Conservation (phyloP, 1,140 invertebrate genomes). For the Palaemon carinicauda region DNA sequence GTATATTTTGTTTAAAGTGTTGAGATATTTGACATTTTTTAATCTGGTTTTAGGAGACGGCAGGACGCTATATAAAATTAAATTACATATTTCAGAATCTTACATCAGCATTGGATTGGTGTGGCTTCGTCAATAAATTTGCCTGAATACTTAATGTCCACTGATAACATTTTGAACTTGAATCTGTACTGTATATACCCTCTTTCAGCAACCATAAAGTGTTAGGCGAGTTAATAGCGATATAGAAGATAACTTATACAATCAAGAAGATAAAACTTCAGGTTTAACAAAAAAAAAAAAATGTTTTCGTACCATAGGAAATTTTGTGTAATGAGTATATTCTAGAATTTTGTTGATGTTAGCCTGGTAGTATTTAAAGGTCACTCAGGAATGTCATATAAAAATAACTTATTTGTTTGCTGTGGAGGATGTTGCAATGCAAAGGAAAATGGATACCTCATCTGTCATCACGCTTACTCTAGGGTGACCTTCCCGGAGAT, state of each 20-base stretch:
- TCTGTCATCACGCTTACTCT: too few species aligned
- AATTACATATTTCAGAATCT: too few species aligned
- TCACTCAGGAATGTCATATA: conserved; percentile 28
- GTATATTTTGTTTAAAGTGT: too few species aligned
- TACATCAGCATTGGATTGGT: too few species aligned
- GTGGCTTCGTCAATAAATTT: too few species aligned
- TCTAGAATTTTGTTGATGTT: conserved; percentile 13
- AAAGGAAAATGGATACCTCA: too few species aligned
- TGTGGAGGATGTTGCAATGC: too few species aligned
- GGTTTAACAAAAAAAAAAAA: not conserved
- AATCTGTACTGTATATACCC: not conserved
- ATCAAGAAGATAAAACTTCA: conserved; percentile 22
- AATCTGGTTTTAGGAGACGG: too few species aligned
- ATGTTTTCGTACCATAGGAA: conserved; percentile 11
- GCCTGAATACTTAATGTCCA: not conserved
- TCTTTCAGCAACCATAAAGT: not conserved
- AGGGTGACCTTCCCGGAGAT: too few species aligned
- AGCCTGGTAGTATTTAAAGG: conserved; percentile 27
- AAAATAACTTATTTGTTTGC: not conserved
- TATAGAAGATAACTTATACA: conserved; percentile 4
- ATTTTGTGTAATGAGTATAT: too few species aligned
- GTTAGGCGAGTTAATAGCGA: not conserved
- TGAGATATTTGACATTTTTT: too few species aligned
- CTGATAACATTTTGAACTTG: not conserved
- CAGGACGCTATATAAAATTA: too few species aligned